phyloP scores from a whole-genome alignment of 2,797 vertebrate genomes.

The Knipowitschia caucasica region DNA sequence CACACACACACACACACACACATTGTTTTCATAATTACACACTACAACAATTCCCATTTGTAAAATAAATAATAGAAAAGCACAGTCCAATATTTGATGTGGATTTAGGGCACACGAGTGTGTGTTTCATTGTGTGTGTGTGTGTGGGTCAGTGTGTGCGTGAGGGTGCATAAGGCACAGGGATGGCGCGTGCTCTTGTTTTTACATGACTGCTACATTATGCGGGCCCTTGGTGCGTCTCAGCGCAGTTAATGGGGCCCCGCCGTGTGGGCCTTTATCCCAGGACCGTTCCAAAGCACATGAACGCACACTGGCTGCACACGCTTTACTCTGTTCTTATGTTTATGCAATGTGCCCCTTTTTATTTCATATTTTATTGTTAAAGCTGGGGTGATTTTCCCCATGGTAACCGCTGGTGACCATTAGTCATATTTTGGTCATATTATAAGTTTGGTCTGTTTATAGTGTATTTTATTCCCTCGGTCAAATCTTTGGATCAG shows the following conservation, averaged over 20 bases:
- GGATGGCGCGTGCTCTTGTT: slow-evolving; percentile 62
- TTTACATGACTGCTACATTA: slow-evolving; percentile 75
- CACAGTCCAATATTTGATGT: slow-evolving; percentile 62
- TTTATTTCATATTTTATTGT: no score
- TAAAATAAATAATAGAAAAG: slow-evolving; percentile 66
- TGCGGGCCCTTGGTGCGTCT: slow-evolving; percentile 74
- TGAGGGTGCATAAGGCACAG: slow-evolving; percentile 22
- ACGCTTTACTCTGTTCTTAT: no score
- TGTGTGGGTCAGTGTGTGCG: slow-evolving; percentile 22
- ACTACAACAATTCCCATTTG: slow-evolving; percentile 73
- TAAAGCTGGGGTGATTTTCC: no score
- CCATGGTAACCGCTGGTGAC: no score
- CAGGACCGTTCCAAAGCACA: slow-evolving; percentile 59
- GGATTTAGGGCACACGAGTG: slow-evolving; percentile 30
- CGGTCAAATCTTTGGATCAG: no score
- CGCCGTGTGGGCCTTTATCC: slow-evolving; percentile 67
- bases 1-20: no score
- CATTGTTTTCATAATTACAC: slow-evolving; percentile 78
- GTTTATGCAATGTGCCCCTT: no score
- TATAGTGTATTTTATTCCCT: no score
- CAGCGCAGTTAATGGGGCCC: slow-evolving; percentile 73
- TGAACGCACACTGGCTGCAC: slow-evolving; percentile 65
- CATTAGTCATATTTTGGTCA: no score
- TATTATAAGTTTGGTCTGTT: no score
- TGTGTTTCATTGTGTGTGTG: slow-evolving; percentile 29